Evolutionary conservation across 2,888 invertebrate species (phyloP), one percentile per base, ranked within the genome.

Genomic region (Amphiduros pacificus): DNA sequence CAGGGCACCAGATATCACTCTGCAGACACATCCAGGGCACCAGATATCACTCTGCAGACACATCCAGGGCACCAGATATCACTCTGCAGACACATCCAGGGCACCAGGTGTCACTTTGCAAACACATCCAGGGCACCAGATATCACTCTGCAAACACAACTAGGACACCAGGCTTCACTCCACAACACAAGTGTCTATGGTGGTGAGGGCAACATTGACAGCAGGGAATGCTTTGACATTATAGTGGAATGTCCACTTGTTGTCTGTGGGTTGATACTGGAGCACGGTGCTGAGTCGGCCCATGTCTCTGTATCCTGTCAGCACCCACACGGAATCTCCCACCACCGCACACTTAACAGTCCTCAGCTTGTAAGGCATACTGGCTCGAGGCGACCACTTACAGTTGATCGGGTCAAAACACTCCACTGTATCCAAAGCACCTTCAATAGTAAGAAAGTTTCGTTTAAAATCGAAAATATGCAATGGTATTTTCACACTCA

Each of bases 121-220:
- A n/a, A n/a, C n/a, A n/a, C n/a, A n/a, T n/a, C n/a, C n/a, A n/a
- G n/a, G n/a, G n/a, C n/a, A n/a, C n/a, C n/a, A n/a, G n/a, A n/a
- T n/a, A n/a, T n/a, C n/a, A n/a, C n/a, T n/a, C n/a, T n/a, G n/a
- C n/a, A n/a, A n/a, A n/a, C n/a, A n/a, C n/a, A n/a, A n/a, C n/a
- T n/a, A n/a, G n/a, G n/a, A n/a, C n/a, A n/a, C n/a, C n/a, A n/a
- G n/a, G 36, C 11, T 36, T 36, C 36, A 44, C 44, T 44, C 44
- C 44, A 44, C 44, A 44, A 44, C 44, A 17, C 44, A 44, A 44
- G 44, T 44, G 44, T 44, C 44, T 20, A 44, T 44, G 5, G 44
- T 44, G 5, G 44, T 44, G 9, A 44, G 44, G 9, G 44, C 44
- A 5, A 44, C 44, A 44, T 22, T 44, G 44, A n/a, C n/a, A 5